Base-by-base conservation (phyloP, 2,888 invertebrate species). In the Tyria jacobaeae region DNA sequence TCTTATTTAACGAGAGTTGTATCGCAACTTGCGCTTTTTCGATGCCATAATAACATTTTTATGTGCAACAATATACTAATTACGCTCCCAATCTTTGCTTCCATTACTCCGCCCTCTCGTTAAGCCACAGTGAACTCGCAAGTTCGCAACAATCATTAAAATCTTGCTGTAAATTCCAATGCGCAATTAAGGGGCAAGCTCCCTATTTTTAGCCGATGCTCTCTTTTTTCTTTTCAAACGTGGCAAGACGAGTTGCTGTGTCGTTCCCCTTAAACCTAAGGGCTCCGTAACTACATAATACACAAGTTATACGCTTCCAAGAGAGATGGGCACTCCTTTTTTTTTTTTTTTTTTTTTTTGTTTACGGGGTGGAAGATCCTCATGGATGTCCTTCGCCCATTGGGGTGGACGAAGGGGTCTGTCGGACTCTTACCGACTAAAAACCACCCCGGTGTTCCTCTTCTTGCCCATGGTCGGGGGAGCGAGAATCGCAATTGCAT, bases 151-250 rank as follows among this genome's bases (percentile, higher is more conserved):
- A 81, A 85, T 89, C 89, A 89, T 89, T 90, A 89, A 59, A 88
- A 86, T 84, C 83, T 85, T 84, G 88, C 84, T 86, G 89, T 90
- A 89, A 90, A 91, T 90, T 88, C 91, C 90, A 84, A 88, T 82
- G 80, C 84, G 88, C 89, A 86, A 90, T 91, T 91, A 91, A 89
- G 88, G 86, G 75, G 78, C 86, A 70, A 80, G 80, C 81, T 85
- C 75, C 83, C 89, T 92, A 92, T 92, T 91, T 92, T 91, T 92
- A 92, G 91, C 85, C 79, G 78, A 74, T 79, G 79, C 75, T 75
- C 75, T 76, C 75, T 87, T 89, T 87, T 87, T 86, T 83, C 74
- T 79, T 79, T 75, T 76, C 73, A 78, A 78, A 78, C 82, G 75
- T 76, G 78, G 73, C 68, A 66, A 73, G 80, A 83, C 86, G 79